Conservation (phyloP, 2,888 invertebrate genomes). For the Tetranychus piercei region DNA sequence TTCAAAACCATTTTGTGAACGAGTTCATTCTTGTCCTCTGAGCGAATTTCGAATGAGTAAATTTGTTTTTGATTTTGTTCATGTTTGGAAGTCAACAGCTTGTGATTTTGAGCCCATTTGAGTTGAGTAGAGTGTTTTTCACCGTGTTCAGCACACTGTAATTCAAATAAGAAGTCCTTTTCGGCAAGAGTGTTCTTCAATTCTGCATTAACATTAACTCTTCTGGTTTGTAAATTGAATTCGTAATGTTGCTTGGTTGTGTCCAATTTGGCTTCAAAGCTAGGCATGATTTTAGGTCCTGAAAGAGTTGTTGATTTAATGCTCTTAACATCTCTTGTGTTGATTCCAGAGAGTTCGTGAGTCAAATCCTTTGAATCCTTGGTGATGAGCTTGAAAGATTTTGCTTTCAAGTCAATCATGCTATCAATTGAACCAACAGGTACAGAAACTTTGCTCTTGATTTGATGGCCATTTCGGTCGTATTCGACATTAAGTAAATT, state of each 20-base stretch:
- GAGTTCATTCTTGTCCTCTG: not conserved
- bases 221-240: not conserved
- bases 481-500: not conserved
- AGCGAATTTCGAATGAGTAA: not conserved
- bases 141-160: not conserved
- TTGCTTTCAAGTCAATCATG: not conserved
- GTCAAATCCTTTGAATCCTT: not conserved
- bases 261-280: not conserved
- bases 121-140: not conserved
- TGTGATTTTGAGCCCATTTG: not conserved
- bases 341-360: not conserved
- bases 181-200: not conserved
- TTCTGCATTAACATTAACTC: not conserved
- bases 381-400: not conserved
- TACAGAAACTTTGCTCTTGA: not conserved
- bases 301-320: not conserved
- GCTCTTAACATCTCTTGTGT: not conserved
- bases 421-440: not conserved
- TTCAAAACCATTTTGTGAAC: not conserved
- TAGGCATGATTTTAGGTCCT: not conserved
- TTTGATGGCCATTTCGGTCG: not conserved
- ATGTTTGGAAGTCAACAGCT: not conserved
- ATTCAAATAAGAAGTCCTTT: not conserved
- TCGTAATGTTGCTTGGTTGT: not conserved
- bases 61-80: not conserved